Percentiles rank a stretch among this genome's conserved stretches.
Evolutionary conservation across 64 coral and sea anemone species (phyloP).

Genomic region (Pocillopora verrucosa): DNA sequence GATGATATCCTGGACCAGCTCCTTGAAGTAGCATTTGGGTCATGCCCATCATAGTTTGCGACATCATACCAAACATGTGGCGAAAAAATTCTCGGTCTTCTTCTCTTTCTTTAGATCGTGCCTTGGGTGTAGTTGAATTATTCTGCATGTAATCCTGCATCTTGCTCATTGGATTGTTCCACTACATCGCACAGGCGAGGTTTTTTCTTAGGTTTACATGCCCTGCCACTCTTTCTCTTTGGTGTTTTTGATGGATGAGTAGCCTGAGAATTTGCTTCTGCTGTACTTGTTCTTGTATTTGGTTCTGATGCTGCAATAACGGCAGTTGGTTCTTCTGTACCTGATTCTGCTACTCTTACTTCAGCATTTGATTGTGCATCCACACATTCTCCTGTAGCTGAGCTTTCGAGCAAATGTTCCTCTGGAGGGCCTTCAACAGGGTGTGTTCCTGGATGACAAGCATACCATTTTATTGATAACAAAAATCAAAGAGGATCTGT

Average conservation of each 20-base stretch:
- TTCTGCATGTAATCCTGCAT: constrained; percentile 2
- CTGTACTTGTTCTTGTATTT: constrained; percentile 15
- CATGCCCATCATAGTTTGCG: constrained; percentile 59
- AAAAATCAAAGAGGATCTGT: too few relatives aligned
- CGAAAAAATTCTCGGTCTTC: constrained; percentile 56
- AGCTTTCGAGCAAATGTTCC: constrained; percentile 9
- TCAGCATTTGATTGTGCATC: constrained; percentile 20
- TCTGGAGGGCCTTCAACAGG: background rate
- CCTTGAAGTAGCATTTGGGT: constrained; percentile 56
- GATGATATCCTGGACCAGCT: constrained; percentile 34
- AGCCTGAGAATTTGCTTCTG: background rate
- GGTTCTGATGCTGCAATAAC: background rate
- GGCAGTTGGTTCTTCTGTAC: background rate
- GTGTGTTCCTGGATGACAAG: too few relatives aligned
- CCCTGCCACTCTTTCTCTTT: constrained; percentile 47
- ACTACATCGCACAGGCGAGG: constrained; percentile 48
- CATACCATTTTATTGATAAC: too few relatives aligned
- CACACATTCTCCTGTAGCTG: constrained; percentile 8
- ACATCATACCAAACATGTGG: constrained; percentile 43
- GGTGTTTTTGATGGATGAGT: constrained; percentile 32
- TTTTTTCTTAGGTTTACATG: constrained; percentile 41
- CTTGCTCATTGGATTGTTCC: constrained; percentile 59
- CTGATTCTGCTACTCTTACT: constrained; percentile 25
- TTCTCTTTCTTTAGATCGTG: constrained; percentile 33
- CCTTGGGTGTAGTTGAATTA: background rate